Base-by-base conservation (phyloP, 30 jellyfish, hydroid and myxozoan species). In the Euphysa ruthae region DNA sequence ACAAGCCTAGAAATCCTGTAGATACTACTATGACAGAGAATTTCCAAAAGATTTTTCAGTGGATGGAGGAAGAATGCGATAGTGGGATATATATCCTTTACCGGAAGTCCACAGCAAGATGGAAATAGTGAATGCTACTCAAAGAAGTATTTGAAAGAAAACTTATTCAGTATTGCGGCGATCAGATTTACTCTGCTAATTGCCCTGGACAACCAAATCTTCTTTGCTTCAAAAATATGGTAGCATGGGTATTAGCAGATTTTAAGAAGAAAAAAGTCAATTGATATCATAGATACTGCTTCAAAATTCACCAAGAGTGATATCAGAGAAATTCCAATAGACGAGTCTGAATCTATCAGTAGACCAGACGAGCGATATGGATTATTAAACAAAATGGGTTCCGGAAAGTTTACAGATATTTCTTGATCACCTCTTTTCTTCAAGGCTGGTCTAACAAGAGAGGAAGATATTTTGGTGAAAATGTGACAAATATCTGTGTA, bases 201-300 rank as follows among this genome's bases (percentile, higher is more conserved):
- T n/a, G 20, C 13, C 35, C 82, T 2, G 81, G 81, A 18, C 66
- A 64, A 0, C 20, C 61, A 15, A 38, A 63, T 13, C 22, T 79
- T 22, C 33, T 79, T 49, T 70, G 82, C 61, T 79, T 80, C 64
- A 71, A 63, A 79, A 49, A 80, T 13, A 80, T 80, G 89, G 77
- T 71, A 19, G 24, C 61, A 33, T 61, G 10, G 22, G 18, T 61
- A 3, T 6, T 61, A 32, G 69, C 15, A 61, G 69, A 61, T 3
- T 61, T 61, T 6, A 61, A 26, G 63, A 19, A 22, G 31, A 61
- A 0, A 16, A 0, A 26, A 38, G 27, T 0, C 74, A 4, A 61
- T 19, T 61, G 74, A 61, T 16, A 61, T 61, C 20, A 21, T 80
- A 15, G 30, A 7, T 6, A 77, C 89, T 42, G 94, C 83, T 24